Percentiles rank a stretch among this genome's conserved stretches.
phyloP scores from a whole-genome alignment of 1,140 invertebrate species.

The Proales similis region DNA sequence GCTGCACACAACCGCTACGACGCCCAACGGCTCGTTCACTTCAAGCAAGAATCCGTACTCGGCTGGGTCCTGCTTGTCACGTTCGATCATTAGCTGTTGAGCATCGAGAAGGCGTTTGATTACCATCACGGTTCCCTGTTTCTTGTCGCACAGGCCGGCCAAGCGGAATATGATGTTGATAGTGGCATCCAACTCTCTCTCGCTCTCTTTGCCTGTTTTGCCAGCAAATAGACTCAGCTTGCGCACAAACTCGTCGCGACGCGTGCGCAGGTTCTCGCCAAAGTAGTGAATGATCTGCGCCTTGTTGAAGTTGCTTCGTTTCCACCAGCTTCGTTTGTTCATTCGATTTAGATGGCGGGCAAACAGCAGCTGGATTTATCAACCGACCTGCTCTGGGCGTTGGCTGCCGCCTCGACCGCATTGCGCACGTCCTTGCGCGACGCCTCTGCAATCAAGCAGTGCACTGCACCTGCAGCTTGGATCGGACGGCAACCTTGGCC shows the following conservation, averaged over 20 bases:
- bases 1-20: slow-evolving; percentile 56
- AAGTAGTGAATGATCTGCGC: slow-evolving; percentile 56
- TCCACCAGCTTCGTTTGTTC: slow-evolving; percentile 51
- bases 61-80: slow-evolving; percentile 51
- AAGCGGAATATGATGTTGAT: slow-evolving; percentile 54
- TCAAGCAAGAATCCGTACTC: slow-evolving; percentile 53
- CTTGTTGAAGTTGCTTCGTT: slow-evolving; percentile 53
- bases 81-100: background rate
- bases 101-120: background rate
- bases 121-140: slow-evolving; percentile 53
- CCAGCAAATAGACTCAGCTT: slow-evolving; percentile 46
- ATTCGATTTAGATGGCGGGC: background rate
- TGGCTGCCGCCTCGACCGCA: slow-evolving; percentile 55
- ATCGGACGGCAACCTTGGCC: slow-evolving; percentile 49
- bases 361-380: background rate
- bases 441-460: slow-evolving; percentile 53
- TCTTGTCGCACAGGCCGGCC: slow-evolving; percentile 55
- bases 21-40: slow-evolving; percentile 54
- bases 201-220: slow-evolving; percentile 41
- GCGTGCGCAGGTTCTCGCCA: slow-evolving; percentile 54
- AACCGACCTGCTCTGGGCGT: slow-evolving; percentile 39
- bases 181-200: slow-evolving; percentile 50
- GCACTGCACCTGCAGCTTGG: slow-evolving; percentile 44
- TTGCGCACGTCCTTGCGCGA: slow-evolving; percentile 56
- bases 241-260: slow-evolving; percentile 47